A percentile compares a stretch with the other conserved stretches of the same genome.
Evolutionary conservation across 2,888 invertebrate genomes (phyloP).

Genomic region (Xylocampa areola): DNA sequence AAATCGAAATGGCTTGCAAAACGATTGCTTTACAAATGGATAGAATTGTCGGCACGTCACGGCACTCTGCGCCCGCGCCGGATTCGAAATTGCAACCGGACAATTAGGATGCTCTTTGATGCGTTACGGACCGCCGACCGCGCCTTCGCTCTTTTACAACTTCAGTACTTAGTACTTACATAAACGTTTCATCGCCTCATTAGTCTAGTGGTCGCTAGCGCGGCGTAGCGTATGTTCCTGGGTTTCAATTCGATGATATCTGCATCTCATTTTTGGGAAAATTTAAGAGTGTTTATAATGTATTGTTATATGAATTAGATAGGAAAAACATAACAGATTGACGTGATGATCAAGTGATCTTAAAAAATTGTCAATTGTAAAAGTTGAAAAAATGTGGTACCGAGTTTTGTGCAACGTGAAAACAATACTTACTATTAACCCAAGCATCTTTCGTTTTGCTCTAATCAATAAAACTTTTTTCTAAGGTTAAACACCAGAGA

Average conservation of each 20-base stretch:
- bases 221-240: background rate
- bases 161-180: constrained; percentile 28
- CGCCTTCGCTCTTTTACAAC: constrained; percentile 51
- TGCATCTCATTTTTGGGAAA: background rate
- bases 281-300: too few relatives aligned
- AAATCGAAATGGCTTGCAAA: constrained; percentile 57
- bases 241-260: background rate
- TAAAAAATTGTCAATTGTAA: too few relatives aligned
- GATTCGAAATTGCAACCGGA: constrained; percentile 78
- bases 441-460: too few relatives aligned
- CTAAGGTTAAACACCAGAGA: too few relatives aligned
- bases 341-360: too few relatives aligned
- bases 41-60: constrained; percentile 63
- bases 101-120: constrained; percentile 76
- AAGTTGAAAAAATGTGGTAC: too few relatives aligned
- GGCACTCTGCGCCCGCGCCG: constrained; percentile 70
- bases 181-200: constrained; percentile 29
- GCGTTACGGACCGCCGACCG: constrained; percentile 70
- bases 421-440: too few relatives aligned
- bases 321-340: too few relatives aligned
- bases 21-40: constrained; percentile 63
- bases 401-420: too few relatives aligned
- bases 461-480: too few relatives aligned
- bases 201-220: constrained; percentile 2
- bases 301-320: too few relatives aligned